These are phyloP conservation scores for Rhombomys opimus DNA, from an alignment of 2,113 vertebrate genomes.

Conservation along the genomic window DNA sequence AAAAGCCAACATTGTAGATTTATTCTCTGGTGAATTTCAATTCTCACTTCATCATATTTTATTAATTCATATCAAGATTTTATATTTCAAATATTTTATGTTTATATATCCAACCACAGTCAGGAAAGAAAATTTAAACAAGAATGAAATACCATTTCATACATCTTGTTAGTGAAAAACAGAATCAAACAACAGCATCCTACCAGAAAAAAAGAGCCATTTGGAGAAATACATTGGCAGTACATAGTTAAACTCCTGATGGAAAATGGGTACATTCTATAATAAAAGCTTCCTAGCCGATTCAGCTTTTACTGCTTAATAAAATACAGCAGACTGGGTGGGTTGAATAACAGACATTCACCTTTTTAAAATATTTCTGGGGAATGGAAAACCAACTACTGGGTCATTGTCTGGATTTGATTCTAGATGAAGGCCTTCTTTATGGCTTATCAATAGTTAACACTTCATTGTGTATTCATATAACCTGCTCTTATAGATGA, in stretches of 20 bases:
- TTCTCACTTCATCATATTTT: neutral
- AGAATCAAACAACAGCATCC: neutral
- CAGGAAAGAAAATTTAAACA: constrained; percentile 47
- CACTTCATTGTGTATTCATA: neutral
- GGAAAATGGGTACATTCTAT: neutral
- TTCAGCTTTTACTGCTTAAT: neutral
- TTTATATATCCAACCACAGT: neutral
- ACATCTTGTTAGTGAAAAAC: neutral
- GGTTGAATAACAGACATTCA: neutral
- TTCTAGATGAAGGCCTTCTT: neutral
- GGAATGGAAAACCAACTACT: neutral
- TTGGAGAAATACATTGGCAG: neutral
- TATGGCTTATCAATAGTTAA: neutral
- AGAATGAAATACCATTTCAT: neutral
- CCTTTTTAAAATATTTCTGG: neutral
- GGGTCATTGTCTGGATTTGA: neutral
- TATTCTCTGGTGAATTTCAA: neutral
- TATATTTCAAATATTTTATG: neutral
- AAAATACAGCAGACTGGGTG: neutral
- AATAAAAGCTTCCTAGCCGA: neutral
- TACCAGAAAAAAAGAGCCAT: neutral
- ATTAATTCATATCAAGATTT: neutral
- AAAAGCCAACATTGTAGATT: neutral
- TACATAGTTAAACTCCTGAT: neutral
- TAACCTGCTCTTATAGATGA: neutral